These are phyloP conservation scores for Setophaga coronata DNA, from an alignment of 2,113 vertebrate genomes.

Conservation along the genomic window DNA sequence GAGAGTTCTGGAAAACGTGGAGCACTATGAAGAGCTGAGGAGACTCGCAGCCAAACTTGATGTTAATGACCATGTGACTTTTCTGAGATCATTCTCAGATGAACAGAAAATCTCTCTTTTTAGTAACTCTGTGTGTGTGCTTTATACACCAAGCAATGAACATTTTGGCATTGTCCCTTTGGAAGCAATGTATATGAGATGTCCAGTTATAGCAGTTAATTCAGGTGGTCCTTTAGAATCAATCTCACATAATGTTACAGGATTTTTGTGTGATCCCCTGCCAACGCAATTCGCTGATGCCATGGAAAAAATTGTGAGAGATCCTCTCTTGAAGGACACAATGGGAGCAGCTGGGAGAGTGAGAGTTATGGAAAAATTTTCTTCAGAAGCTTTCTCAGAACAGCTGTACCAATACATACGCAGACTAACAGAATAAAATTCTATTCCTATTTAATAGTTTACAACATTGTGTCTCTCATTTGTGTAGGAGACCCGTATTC, in stretches of 20 bases:
- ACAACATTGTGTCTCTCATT: not conserved
- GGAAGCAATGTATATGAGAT: constrained; percentile 94
- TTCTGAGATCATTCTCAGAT: constrained; percentile 91
- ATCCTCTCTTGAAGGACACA: constrained; percentile 81
- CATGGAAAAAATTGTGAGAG: constrained; percentile 85
- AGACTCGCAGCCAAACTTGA: constrained; percentile 69
- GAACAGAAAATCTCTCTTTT: constrained; percentile 88
- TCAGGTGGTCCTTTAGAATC: constrained; percentile 95
- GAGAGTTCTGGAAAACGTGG: constrained; percentile 88
- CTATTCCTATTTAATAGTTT: not conserved
- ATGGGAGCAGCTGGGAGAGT: constrained; percentile 90
- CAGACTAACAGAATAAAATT: constrained; percentile 78
- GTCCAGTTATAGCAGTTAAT: constrained; percentile 91
- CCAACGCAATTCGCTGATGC: constrained; percentile 84
- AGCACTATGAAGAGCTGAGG: constrained; percentile 88
- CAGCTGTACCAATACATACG: constrained; percentile 85
- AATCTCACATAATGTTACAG: constrained; percentile 83
- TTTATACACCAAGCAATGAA: constrained; percentile 95
- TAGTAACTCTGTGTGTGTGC: constrained; percentile 79
- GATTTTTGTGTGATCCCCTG: constrained; percentile 88
- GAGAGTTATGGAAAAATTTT: constrained; percentile 89
- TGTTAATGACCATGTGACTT: constrained; percentile 82
- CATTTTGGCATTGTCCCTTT: constrained; percentile 97
- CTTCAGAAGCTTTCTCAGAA: constrained; percentile 86
- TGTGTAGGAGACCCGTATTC: not conserved